A percentile compares a stretch with the other conserved stretches of the same genome.
phyloP scores from a whole-genome alignment of 2,113 vertebrate genomes.

The Tinamus guttatus region DNA sequence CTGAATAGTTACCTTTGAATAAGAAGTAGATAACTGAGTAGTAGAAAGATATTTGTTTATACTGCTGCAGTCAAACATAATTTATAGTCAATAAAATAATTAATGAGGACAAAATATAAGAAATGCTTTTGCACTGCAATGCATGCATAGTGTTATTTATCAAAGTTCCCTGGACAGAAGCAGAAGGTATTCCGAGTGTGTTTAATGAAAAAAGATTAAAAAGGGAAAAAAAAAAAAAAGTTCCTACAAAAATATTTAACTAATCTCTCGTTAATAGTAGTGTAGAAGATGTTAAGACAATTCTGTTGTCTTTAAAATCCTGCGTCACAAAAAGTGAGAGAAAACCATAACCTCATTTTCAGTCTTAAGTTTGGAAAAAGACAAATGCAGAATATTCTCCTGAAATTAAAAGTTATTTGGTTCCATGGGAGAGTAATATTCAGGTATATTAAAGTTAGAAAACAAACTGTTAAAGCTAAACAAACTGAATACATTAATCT shows the following conservation, averaged over 20 bases:
- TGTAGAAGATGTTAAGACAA: fast-evolving
- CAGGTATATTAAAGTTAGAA: neutral
- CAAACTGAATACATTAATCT: neutral
- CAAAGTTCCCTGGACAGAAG: neutral
- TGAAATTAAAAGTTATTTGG: neutral
- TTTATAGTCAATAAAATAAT: neutral
- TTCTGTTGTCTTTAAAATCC: neutral
- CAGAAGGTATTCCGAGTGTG: neutral
- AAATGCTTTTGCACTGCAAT: neutral
- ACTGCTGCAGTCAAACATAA: neutral
- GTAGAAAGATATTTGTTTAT: neutral
- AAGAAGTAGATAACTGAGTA: neutral
- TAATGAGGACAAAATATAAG: neutral
- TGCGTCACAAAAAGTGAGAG: neutral
- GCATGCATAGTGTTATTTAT: fast-evolving
- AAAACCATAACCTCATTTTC: neutral
- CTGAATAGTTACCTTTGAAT: neutral
- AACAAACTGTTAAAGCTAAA: neutral
- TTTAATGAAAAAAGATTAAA: neutral
- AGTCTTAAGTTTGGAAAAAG: neutral
- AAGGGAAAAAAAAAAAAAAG: fast-evolving
- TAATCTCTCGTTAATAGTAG: neutral
- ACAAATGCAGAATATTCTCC: neutral
- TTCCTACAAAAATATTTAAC: neutral
- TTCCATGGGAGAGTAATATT: neutral